Conservation (phyloP, 35 echinoderm and acorn worm genomes). For the Nesometra sesokonis region DNA sequence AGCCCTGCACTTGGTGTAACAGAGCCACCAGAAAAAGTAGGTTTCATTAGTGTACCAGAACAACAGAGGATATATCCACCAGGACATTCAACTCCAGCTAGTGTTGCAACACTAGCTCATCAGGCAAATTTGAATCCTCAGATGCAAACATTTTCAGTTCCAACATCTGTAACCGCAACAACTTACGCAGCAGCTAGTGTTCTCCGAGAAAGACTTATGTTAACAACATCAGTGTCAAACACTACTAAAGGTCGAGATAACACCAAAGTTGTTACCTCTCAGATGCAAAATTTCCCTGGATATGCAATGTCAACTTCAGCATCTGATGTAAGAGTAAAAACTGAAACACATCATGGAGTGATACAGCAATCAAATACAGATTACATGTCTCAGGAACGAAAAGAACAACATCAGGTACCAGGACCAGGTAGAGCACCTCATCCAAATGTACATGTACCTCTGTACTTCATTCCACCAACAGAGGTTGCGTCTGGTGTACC, state of each 20-base stretch:
- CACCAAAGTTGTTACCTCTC: background rate
- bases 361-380: background rate
- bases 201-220: slow-evolving; percentile 43
- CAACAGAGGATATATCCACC: background rate
- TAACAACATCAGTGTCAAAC: background rate
- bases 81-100: background rate
- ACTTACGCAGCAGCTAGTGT: slow-evolving; percentile 79
- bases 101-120: background rate
- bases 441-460: background rate
- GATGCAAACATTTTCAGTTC: slow-evolving; percentile 24
- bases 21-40: slow-evolving; percentile 9
- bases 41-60: background rate
- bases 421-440: background rate
- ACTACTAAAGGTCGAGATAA: background rate
- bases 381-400: background rate
- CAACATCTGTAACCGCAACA: slow-evolving; percentile 53
- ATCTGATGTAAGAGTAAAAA: background rate
- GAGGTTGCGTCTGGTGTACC: background rate
- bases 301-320: background rate
- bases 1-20: background rate
- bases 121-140: background rate
- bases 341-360: background rate
- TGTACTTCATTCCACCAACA: background rate
- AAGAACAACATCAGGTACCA: background rate
- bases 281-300: background rate